Evolutionary conservation across 1,140 invertebrate genomes (phyloP).

Genomic region (Tetraneura akinire): DNA sequence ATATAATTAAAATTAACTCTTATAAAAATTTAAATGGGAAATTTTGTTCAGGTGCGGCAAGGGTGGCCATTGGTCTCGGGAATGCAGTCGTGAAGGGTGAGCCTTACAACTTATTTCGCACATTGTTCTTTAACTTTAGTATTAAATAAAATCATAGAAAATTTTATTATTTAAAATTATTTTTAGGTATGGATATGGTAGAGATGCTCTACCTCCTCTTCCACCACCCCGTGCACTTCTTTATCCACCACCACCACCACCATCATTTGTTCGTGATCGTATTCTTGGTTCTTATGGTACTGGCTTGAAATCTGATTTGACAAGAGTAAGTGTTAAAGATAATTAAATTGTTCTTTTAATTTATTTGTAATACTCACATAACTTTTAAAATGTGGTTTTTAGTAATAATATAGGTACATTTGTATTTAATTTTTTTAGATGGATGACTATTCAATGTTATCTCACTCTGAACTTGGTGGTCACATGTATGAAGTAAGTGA

Average conservation of each 20-base stretch:
- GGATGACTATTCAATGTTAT: slow-evolving; percentile 44
- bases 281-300: slow-evolving; percentile 68
- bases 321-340: neutral
- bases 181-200: slow-evolving; percentile 40
- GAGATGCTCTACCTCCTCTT: slow-evolving; percentile 29
- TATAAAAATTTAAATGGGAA: slow-evolving; percentile 41
- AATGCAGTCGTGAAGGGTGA: slow-evolving; percentile 69
- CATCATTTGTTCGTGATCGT: slow-evolving; percentile 79
- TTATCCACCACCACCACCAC: slow-evolving; percentile 79
- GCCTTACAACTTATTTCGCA: slow-evolving; percentile 58
- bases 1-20: slow-evolving; percentile 19
- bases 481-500: slow-evolving; percentile 41
- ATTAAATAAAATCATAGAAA: neutral
- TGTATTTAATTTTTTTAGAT: slow-evolving; percentile 22
- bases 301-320: slow-evolving; percentile 37
- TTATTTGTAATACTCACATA: no score
- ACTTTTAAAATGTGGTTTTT: no score
- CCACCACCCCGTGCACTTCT: slow-evolving; percentile 58
- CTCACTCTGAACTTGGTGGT: slow-evolving; percentile 36
- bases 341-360: neutral
- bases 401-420: no score
- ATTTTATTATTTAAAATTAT: slow-evolving; percentile 26
- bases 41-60: slow-evolving; percentile 72
- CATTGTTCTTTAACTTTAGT: slow-evolving; percentile 52
- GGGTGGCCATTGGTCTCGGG: slow-evolving; percentile 93